phyloP scores from a whole-genome alignment of 2,888 invertebrate genomes.

The Apotomis turbidana region DNA sequence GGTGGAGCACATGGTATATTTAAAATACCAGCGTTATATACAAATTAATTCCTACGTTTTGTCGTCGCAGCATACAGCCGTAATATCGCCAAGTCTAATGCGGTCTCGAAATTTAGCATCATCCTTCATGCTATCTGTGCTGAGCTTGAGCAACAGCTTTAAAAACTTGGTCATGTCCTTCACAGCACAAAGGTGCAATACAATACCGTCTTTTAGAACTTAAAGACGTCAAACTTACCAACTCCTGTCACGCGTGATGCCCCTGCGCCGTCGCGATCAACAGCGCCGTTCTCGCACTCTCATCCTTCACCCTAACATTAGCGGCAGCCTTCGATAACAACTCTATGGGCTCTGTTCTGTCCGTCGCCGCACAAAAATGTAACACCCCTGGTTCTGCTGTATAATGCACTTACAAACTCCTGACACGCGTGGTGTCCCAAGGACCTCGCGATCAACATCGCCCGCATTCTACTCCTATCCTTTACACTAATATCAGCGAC shows the following conservation, averaged over 20 bases:
- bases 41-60: too few relatives aligned
- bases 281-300: conserved; percentile 92
- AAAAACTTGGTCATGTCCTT: conserved; percentile 96
- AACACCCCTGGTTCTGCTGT: too few relatives aligned
- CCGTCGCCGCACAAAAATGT: conserved; percentile 87
- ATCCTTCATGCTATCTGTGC: conserved; percentile 93
- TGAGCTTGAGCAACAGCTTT: conserved; percentile 94
- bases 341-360: conserved; percentile 97
- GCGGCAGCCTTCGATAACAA: conserved; percentile 94
- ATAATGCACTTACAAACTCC: conserved; percentile 88
- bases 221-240: conserved; percentile 93
- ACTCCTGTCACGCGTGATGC: conserved; percentile 91
- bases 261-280: conserved; percentile 95
- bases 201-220: conserved; percentile 48
- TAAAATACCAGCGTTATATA: too few relatives aligned
- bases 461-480: conserved; percentile 93
- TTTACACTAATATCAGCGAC: conserved; percentile 90
- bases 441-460: conserved; percentile 95
- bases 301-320: conserved; percentile 92
- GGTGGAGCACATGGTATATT: too few relatives aligned
- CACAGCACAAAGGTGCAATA: conserved; percentile 87
- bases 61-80: conserved; percentile 77
- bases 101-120: conserved; percentile 90
- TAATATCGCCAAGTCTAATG: conserved; percentile 91
- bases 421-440: conserved; percentile 93